These are phyloP conservation scores for Drosophila kambysellisi DNA, from an alignment of 2,888 invertebrate genomes.

Conservation along the genomic window DNA sequence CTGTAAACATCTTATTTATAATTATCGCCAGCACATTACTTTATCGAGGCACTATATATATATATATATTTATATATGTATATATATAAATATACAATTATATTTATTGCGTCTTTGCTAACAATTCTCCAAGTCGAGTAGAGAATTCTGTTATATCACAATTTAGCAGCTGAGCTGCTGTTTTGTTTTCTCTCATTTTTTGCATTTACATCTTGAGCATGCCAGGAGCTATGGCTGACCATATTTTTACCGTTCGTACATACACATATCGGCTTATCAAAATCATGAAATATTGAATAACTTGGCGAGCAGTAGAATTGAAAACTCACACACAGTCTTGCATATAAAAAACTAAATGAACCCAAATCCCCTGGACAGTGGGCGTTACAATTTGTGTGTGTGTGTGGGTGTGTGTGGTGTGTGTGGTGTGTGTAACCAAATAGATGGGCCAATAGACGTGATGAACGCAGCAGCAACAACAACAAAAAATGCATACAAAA, in stretches of 20 bases:
- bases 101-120: background rate
- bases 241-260: conserved; percentile 20
- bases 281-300: conserved; percentile 62
- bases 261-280: conserved; percentile 53
- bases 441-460: conserved; percentile 75
- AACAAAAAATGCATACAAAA: conserved; percentile 26
- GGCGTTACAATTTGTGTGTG: conserved; percentile 31
- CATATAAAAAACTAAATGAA: conserved; percentile 40
- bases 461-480: conserved; percentile 59
- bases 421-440: conserved; percentile 40
- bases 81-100: background rate
- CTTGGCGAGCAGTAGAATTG: conserved; percentile 25
- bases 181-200: background rate
- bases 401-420: conserved; percentile 12
- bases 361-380: conserved; percentile 47
- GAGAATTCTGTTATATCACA: background rate
- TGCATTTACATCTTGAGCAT: background rate
- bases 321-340: conserved; percentile 13
- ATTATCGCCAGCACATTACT: background rate
- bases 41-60: background rate
- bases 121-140: background rate
- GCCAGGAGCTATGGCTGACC: background rate
- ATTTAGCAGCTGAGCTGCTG: background rate
- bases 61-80: background rate
- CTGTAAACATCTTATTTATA: background rate